Base-by-base conservation (phyloP, 2,797 vertebrate genomes). In the Diglossa cyanea region DNA sequence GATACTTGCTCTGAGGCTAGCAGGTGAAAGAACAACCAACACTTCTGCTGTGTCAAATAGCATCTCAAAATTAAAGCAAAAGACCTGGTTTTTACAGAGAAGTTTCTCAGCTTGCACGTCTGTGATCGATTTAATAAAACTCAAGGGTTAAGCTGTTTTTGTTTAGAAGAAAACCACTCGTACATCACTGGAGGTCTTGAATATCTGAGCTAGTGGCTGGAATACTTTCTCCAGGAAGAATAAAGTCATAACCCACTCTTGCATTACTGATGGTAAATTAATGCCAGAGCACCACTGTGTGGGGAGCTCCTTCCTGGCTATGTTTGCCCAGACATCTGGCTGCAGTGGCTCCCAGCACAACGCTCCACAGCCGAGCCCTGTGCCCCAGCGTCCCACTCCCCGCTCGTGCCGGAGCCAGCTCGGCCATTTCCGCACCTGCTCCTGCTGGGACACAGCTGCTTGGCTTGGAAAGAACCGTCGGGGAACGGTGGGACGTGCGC, bases 361-460 rank as follows among this genome's bases (percentile, higher is more conserved):
- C 0, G 31, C 87, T 92, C 88, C 57, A 62, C 65, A 91, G 86
- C 84, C 26, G 5, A 92, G 84, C 33, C 78, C 66, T 55, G 82
- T 1, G 39, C 89, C 92, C 81, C 91, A 80, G 78, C 0, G 0
- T 24, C 89, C 7, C 7, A 72, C 37, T 72, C 28, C 37, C 60
- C 61, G 51, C 93, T 91, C 72, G 78, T 82, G 87, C 45, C 0
- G 0, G 33, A 94, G 95, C 68, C 94, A 93, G 73, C 89, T 90
- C 54, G 15, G 44, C 89, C 92, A 96, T 87, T 94, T 93, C 78
- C 57, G 70, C 96, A 95, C 75, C 95, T 94, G 96, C 91, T 94
- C 95, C 94, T 93, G 95, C 94, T 96, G 95, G 51, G 91, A 83
- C 94, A 90, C 94, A 96, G 95, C 95, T 96, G 96, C 90, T 95